phyloP scores from a whole-genome alignment of 2,113 vertebrate species.

The Eudorcas thomsonii region DNA sequence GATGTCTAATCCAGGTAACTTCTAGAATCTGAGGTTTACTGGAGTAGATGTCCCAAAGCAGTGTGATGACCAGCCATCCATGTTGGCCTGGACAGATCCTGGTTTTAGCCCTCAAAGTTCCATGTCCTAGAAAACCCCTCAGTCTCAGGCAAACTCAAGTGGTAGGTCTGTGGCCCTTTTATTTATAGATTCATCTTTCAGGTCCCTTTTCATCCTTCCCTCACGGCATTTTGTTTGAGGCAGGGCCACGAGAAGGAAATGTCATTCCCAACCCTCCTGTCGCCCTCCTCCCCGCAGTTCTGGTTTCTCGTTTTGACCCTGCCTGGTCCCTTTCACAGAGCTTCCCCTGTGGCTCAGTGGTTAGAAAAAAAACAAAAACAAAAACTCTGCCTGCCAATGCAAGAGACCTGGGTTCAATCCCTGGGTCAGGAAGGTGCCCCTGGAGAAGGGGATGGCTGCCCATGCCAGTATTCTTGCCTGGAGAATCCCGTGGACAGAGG shows the following conservation, averaged over 20 bases:
- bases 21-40: background rate
- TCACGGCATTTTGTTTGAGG: background rate
- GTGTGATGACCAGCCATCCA: background rate
- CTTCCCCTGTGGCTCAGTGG: background rate
- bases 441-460: background rate
- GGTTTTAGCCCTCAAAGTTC: background rate
- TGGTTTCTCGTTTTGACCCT: background rate
- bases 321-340: background rate
- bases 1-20: background rate
- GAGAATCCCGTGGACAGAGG: background rate
- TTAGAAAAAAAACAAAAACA: background rate
- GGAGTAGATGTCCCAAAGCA: background rate
- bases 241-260: background rate
- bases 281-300: accelerated
- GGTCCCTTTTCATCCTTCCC: background rate
- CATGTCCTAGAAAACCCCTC: background rate
- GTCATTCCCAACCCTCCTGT: background rate
- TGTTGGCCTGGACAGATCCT: background rate
- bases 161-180: background rate
- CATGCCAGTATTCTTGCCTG: background rate
- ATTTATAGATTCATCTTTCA: background rate
- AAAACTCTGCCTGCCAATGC: background rate
- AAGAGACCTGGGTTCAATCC: background rate
- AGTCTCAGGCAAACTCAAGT: background rate
- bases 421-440: background rate